Percentiles rank a stretch among this genome's conserved stretches.
These are phyloP conservation scores for Siphamia tubifer DNA, from an alignment of 2,113 vertebrate genomes.

Conservation along the genomic window DNA sequence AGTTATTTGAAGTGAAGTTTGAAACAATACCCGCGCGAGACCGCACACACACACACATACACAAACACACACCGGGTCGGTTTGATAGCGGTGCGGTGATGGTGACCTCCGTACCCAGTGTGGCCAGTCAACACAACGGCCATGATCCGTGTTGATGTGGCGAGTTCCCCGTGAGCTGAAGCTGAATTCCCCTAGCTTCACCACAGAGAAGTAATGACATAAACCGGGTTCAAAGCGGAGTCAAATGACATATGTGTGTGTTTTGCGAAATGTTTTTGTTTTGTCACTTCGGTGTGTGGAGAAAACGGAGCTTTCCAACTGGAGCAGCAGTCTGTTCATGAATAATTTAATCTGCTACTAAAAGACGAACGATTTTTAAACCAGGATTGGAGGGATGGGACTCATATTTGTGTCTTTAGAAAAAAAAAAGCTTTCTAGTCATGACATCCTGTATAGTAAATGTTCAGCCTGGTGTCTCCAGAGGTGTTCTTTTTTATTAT, in stretches of 20 bases:
- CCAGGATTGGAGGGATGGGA: too few species aligned
- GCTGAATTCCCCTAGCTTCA: background rate
- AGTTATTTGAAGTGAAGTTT: background rate
- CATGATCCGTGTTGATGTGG: background rate
- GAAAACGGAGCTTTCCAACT: background rate
- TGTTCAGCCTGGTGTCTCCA: too few species aligned
- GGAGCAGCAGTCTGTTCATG: too few species aligned
- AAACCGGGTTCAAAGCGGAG: background rate
- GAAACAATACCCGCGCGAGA: background rate
- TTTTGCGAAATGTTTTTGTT: conserved; percentile 37
- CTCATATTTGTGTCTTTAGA: too few species aligned
- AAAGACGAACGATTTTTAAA: too few species aligned
- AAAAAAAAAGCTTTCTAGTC: too few species aligned
- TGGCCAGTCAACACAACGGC: conserved; percentile 1
- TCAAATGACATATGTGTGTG: conserved; percentile 49
- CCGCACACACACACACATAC: too few species aligned
- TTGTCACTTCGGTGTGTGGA: background rate
- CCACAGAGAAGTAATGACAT: background rate
- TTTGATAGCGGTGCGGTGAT: conserved; percentile 1
- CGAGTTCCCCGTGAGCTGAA: background rate
- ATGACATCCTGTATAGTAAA: too few species aligned
- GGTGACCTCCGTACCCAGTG: conserved; percentile 59
- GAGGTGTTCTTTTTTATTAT: too few species aligned
- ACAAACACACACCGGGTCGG: conserved; percentile 25
- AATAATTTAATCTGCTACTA: too few species aligned